Evolutionary conservation across 2,888 invertebrate species (phyloP).

Genomic region (Noctua comes): DNA sequence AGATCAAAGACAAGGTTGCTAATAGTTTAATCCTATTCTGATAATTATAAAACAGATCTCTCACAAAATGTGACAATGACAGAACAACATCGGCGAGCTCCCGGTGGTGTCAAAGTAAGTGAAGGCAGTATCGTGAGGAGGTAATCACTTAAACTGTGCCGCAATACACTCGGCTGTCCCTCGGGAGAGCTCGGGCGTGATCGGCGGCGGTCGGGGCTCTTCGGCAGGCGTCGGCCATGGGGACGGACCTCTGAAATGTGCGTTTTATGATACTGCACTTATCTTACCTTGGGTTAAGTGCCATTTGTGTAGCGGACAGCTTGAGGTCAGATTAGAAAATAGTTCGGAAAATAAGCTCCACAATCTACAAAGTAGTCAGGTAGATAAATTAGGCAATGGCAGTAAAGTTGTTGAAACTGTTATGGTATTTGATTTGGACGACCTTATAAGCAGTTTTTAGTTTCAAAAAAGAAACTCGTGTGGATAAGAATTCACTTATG

Average conservation of each 20-base stretch:
- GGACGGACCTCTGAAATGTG: slow-evolving; percentile 37
- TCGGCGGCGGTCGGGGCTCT: slow-evolving; percentile 16
- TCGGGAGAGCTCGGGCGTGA: slow-evolving; percentile 47
- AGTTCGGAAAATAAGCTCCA: neutral
- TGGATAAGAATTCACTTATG: neutral
- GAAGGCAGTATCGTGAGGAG: slow-evolving; percentile 51
- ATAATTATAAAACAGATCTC: neutral
- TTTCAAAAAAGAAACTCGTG: neutral
- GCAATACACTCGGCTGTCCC: slow-evolving; percentile 65
- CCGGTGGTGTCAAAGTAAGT: slow-evolving; percentile 42
- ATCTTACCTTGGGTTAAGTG: slow-evolving; percentile 4
- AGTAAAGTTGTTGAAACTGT: neutral
- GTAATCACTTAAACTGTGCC: slow-evolving; percentile 68
- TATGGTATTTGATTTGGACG: no score
- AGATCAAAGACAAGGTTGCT: neutral
- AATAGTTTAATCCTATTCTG: neutral
- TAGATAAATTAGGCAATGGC: neutral
- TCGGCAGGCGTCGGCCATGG: slow-evolving; percentile 2
- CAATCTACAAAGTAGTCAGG: neutral
- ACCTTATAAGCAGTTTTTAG: neutral
- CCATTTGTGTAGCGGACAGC: neutral
- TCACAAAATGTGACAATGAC: neutral
- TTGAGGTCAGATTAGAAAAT: neutral
- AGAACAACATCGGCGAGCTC: slow-evolving; percentile 7
- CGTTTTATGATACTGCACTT: slow-evolving; percentile 55